Percentiles rank a stretch among this genome's conserved stretches.
Conservation (phyloP, 1,140 invertebrate genomes). For the Cydia amplana region DNA sequence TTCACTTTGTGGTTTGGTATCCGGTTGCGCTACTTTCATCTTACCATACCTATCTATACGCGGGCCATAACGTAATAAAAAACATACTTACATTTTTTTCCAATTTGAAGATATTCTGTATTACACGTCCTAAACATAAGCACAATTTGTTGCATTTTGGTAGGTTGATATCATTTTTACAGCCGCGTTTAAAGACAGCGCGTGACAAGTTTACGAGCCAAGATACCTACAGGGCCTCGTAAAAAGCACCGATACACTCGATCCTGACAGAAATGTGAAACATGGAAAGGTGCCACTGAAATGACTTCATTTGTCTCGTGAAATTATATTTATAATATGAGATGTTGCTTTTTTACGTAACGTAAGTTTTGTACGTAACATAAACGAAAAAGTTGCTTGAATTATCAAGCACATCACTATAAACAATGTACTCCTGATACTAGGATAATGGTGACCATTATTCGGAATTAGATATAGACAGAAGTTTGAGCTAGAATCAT, state of each 20-base stretch:
- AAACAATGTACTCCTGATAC: no score
- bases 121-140: neutral
- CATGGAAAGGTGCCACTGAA: neutral
- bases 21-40: no score
- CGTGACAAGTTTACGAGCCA: slow-evolving; percentile 25
- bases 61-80: no score
- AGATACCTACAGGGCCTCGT: slow-evolving; percentile 15
- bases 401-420: no score
- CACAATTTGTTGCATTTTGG: neutral
- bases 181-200: slow-evolving; percentile 15
- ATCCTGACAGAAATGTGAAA: neutral
- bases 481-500: no score
- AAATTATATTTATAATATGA: neutral
- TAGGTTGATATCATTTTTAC: slow-evolving; percentile 23
- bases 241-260: slow-evolving; percentile 20
- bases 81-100: no score
- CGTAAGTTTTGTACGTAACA: no score
- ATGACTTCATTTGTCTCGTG: neutral
- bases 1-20: no score
- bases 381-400: no score
- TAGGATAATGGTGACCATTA: no score
- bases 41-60: no score
- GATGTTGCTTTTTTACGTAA: neutral
- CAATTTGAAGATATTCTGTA: neutral
- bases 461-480: no score